Base-by-base conservation (phyloP, 2,888 invertebrate genomes). In the Synanthedon andrenaeformis region DNA sequence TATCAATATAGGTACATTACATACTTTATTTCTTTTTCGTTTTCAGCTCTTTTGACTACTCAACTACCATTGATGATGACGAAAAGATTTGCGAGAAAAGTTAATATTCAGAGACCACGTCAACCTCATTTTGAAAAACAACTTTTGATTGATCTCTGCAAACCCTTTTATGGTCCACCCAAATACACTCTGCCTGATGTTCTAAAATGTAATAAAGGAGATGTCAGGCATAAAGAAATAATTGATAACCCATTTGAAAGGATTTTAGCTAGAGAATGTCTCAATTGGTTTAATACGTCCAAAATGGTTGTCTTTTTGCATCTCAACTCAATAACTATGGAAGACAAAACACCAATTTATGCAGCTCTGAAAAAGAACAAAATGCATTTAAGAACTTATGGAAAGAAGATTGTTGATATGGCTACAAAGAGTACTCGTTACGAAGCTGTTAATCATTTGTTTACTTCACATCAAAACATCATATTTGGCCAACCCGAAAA, bases 71-170 rank as follows among this genome's bases (percentile, higher is more conserved):
- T 89, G n/a, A 57, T 88, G 13, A 76, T 92, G 63, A 87, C 90
- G 5, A 91, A 91, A 69, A 87, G 95, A 61, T 93, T 90, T 72
- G 89, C 92, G 19, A 91, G 92, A 3, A 93, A 94, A 82, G 92
- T 95, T 53, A 95, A 95, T 67, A 90, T 95, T 49, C 92, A 93
- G 72, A 90, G 86, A 59, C 95, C 95, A 1, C 89, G 89, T 66
- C 80, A 90, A 52, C 92, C 93, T 1, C 93, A 93, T 74, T 94
- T 90, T 69, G 89, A 90, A 60, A 89, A 92, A 59, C 92, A 92
- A 14, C 87, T 89, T 60, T 85, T 92, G 49, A 73, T 92, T 51
- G 90, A 90, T 59, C 79, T 94, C n/a, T 78, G 92, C 0, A 89
- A 90, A 66, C 94, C 94, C 0, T 82, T 82, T 49, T 92, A 89